Evolutionary conservation across 2,113 vertebrate genomes (phyloP).

Genomic region (Litocranius walleri): DNA sequence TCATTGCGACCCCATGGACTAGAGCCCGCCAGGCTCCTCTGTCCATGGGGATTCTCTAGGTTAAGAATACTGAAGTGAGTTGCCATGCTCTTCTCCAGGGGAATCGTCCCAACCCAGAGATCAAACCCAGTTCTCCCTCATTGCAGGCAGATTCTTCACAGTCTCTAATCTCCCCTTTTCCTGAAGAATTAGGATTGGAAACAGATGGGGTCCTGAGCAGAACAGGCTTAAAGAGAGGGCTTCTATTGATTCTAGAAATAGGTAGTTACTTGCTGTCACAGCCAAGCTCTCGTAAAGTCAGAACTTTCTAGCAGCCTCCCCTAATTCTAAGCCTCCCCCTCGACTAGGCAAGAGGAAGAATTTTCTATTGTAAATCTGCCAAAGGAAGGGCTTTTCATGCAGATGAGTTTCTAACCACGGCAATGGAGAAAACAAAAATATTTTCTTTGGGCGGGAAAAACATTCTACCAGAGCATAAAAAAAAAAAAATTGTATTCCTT

Average conservation of each 20-base stretch:
- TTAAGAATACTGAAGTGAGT: background rate
- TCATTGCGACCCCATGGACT: background rate
- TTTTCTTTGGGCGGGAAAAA: background rate
- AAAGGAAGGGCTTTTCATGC: background rate
- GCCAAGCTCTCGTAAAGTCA: background rate
- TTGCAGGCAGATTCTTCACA: background rate
- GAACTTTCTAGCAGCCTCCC: background rate
- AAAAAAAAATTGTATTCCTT: background rate
- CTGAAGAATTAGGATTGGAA: background rate
- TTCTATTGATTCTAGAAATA: background rate
- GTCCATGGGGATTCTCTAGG: background rate
- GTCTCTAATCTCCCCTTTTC: background rate
- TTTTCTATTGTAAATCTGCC: background rate
- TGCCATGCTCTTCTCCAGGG: background rate
- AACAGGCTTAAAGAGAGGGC: background rate
- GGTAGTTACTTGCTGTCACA: background rate
- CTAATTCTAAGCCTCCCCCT: background rate
- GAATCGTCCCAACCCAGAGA: background rate
- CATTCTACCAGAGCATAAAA: background rate
- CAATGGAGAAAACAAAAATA: background rate
- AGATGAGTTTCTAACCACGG: background rate
- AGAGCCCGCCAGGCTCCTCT: background rate
- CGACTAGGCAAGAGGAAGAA: background rate
- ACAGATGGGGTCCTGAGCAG: too few relatives aligned
- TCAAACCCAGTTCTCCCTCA: background rate